Evolutionary conservation across 2,888 invertebrate species (phyloP).

Genomic region (Trichacis sp.): DNA sequence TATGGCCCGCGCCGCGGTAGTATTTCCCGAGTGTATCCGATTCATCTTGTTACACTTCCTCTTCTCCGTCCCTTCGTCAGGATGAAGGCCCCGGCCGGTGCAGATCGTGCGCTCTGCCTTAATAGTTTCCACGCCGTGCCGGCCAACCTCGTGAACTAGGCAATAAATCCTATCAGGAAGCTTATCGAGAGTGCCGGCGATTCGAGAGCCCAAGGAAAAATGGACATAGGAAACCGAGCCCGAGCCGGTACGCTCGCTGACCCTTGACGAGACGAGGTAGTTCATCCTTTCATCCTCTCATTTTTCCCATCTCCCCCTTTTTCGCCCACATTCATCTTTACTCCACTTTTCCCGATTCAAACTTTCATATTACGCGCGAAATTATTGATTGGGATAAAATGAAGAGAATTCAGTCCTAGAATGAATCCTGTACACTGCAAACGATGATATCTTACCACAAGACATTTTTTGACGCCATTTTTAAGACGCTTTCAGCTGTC

Average conservation of each 20-base stretch:
- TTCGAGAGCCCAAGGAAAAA: conserved; percentile 48
- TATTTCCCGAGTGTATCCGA: conserved; percentile 40
- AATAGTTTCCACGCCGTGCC: conserved; percentile 60
- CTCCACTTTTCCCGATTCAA: too few relatives aligned
- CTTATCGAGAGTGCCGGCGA: conserved; percentile 56
- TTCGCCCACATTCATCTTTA: neutral
- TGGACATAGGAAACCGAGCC: conserved; percentile 43
- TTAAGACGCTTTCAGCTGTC: too few relatives aligned
- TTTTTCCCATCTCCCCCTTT: too few relatives aligned
- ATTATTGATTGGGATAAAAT: too few relatives aligned
- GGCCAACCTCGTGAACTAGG: conserved; percentile 55
- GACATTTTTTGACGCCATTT: too few relatives aligned
- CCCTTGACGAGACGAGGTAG: conserved; percentile 47
- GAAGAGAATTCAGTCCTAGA: too few relatives aligned
- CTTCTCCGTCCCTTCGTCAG: conserved; percentile 23
- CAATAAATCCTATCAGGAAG: conserved; percentile 58
- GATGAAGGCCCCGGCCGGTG: conserved; percentile 25
- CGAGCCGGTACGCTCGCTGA: conserved; percentile 55
- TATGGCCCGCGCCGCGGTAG: conserved; percentile 38
- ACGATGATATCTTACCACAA: too few relatives aligned
- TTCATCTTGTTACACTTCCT: conserved; percentile 45
- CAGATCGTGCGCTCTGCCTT: conserved; percentile 47
- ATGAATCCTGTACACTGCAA: too few relatives aligned
- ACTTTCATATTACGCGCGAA: neutral
- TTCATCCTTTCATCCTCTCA: conserved; percentile 31